These are phyloP conservation scores for Pimephales promelas DNA, from an alignment of 2,113 vertebrate species.

Conservation along the genomic window DNA sequence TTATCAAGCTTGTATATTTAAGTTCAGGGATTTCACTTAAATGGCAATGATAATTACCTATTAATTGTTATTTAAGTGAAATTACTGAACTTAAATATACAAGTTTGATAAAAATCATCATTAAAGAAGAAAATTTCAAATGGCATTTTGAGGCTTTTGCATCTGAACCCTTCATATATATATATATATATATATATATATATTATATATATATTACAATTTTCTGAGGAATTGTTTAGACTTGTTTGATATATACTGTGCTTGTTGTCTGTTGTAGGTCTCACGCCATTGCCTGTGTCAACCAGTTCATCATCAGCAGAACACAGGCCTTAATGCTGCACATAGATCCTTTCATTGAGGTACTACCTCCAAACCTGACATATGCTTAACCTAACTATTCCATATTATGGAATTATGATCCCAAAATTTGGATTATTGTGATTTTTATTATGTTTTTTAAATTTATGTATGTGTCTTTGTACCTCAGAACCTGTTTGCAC, in stretches of 20 bases:
- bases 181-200: background rate
- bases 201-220: background rate
- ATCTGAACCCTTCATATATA: no score
- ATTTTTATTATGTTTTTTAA: background rate
- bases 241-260: background rate
- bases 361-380: constrained; percentile 44
- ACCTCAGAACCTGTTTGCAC: constrained; percentile 90
- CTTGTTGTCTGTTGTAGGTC: constrained; percentile 78
- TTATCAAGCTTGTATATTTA: no score
- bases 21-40: no score
- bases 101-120: no score
- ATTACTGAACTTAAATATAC: no score
- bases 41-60: no score
- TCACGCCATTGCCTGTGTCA: constrained; percentile 96
- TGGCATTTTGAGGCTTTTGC: no score
- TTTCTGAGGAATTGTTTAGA: background rate
- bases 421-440: background rate
- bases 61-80: no score
- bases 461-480: background rate
- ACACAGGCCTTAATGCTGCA: constrained; percentile 98
- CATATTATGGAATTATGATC: background rate
- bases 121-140: no score
- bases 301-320: constrained; percentile 98
- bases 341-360: constrained; percentile 97
- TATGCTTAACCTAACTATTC: background rate